phyloP scores from a whole-genome alignment of 53 echinoderm and acorn worm species.

The Mesocentrotus franciscanus region DNA sequence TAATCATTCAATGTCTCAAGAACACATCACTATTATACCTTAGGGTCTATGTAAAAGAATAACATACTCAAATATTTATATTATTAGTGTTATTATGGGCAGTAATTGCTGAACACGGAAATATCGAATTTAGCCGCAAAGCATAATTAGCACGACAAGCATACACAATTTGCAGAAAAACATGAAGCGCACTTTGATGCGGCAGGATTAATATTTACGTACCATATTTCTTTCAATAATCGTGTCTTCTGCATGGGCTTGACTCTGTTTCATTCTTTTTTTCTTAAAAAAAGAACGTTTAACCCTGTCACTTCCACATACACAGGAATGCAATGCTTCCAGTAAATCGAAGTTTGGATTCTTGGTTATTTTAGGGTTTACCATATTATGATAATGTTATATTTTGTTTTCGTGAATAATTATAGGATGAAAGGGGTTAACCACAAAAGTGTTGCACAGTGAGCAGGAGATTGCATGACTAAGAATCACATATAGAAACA shows the following conservation, averaged over 20 bases:
- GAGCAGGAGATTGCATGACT: not conserved
- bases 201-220: not conserved
- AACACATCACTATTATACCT: constrained; percentile 5
- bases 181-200: not conserved
- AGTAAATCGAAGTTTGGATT: not conserved
- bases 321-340: too few relatives aligned
- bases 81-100: not conserved
- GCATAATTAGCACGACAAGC: constrained; percentile 18
- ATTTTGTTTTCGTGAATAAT: too few relatives aligned
- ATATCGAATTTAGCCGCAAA: constrained; percentile 22
- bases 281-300: not conserved
- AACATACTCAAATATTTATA: not conserved
- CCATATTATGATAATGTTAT: too few relatives aligned
- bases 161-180: not conserved
- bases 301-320: not conserved
- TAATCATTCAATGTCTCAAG: not conserved
- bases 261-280: not conserved
- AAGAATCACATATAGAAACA: not conserved
- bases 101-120: not conserved
- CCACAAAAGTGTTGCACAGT: not conserved
- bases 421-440: not conserved
- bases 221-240: not conserved
- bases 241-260: constrained; percentile 10
- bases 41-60: not conserved
- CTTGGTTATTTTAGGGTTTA: not conserved